These are phyloP conservation scores for Lepisosteus oculatus DNA, from an alignment of 2,113 vertebrate genomes.

Conservation along the genomic window DNA sequence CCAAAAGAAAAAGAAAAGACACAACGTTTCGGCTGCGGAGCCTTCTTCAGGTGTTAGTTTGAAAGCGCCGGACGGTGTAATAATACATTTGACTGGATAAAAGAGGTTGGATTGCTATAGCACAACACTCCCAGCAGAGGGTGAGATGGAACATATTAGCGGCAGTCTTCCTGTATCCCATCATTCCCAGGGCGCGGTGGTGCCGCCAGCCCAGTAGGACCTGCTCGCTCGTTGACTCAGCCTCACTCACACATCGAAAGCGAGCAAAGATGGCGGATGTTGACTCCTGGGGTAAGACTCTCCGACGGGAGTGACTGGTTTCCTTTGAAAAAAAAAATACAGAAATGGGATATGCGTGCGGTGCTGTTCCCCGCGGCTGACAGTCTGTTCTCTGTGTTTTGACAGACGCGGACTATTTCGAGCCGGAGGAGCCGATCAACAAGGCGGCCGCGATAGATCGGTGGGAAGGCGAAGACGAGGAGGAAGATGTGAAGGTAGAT, in stretches of 20 bases:
- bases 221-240: constrained; percentile 29
- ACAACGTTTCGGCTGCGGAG: too few species aligned
- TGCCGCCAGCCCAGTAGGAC: constrained; percentile 31
- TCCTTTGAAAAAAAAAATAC: background rate
- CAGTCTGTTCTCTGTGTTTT: constrained; percentile 35
- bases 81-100: too few species aligned
- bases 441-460: constrained; percentile 64
- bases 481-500: constrained; percentile 84
- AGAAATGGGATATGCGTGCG: background rate
- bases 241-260: constrained; percentile 49
- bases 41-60: too few species aligned
- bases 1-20: too few species aligned
- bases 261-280: constrained; percentile 70
- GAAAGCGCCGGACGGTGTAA: too few species aligned
- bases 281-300: constrained; percentile 81
- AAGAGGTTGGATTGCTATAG: too few species aligned
- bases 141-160: too few species aligned
- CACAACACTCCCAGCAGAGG: too few species aligned
- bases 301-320: constrained; percentile 32
- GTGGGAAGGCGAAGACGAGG: constrained; percentile 91
- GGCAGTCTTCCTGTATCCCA: constrained; percentile 15
- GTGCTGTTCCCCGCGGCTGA: background rate
- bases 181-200: constrained; percentile 32
- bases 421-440: constrained; percentile 64
- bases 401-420: constrained; percentile 81